These are phyloP conservation scores for Chionomys nivalis DNA, from an alignment of 2,113 vertebrate genomes.

Conservation along the genomic window DNA sequence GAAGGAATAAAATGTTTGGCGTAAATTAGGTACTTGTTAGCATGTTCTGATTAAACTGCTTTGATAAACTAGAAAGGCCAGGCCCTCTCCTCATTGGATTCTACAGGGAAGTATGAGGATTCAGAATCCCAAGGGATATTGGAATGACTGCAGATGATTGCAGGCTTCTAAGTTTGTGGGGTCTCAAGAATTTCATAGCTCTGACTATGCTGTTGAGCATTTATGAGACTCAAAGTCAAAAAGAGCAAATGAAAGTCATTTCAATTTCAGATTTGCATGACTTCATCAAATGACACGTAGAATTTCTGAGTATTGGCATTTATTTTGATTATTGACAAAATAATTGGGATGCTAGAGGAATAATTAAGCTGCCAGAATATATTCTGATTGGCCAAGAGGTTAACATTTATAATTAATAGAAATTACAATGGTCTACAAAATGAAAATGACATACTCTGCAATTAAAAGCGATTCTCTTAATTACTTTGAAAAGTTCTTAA, in stretches of 20 bases:
- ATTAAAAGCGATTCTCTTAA: slow-evolving; percentile 66
- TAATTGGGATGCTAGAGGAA: slow-evolving; percentile 60
- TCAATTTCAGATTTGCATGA: slow-evolving; percentile 7
- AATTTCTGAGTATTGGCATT: slow-evolving; percentile 60
- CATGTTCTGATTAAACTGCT: background rate
- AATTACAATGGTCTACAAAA: slow-evolving; percentile 69
- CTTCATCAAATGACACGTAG: slow-evolving; percentile 32
- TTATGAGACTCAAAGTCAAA: background rate
- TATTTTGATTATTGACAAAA: slow-evolving; percentile 70
- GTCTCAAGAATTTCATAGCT: background rate
- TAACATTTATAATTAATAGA: slow-evolving; percentile 70
- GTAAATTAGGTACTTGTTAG: background rate
- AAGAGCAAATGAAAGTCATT: background rate
- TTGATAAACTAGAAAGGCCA: background rate
- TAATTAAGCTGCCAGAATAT: slow-evolving; percentile 68
- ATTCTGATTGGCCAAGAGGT: slow-evolving; percentile 67
- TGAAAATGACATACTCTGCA: slow-evolving; percentile 45
- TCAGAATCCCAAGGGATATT: background rate
- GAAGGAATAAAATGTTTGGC: background rate
- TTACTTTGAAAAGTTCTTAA: slow-evolving; percentile 63
- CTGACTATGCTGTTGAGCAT: background rate
- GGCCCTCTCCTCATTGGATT: background rate
- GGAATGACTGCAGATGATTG: background rate
- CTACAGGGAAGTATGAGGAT: background rate
- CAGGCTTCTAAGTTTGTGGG: background rate